Evolutionary conservation across 2,797 vertebrate species (phyloP), one percentile per base, ranked within the genome.

Genomic region (Harpagifer antarcticus): DNA sequence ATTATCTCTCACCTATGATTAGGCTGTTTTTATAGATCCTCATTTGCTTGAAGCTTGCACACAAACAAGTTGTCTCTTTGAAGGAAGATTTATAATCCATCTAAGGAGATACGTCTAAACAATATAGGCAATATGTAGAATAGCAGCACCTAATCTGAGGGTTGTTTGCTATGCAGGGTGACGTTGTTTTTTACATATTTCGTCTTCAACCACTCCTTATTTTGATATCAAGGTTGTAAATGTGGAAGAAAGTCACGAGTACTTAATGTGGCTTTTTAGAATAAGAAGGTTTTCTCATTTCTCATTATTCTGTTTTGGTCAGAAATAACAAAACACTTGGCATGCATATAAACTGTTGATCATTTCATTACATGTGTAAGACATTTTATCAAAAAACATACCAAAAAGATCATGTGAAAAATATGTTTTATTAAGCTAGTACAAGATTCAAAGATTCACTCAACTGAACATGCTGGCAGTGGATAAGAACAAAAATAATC

Each of bases 1-100:
- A 31, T 65, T 76, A 78, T 83, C 73, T 69, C 49, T 27, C 78
- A 72, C 48, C 17, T 64, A 47, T 31, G 19, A 49, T 40, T 14
- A 54, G 20, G 12, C 16, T 1, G 16, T 5, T 37, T 43, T 72
- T 56, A 27, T 16, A 2, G n/a, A 43, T 68, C 52, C n/a, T 60
- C 5, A 54, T 20, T 15, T 69, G 16, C 47, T 61, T 62, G 13
- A 50, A 58, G 19, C 20, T 20, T 64, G 20, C 19, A 33, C 10
- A 9, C 15, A 54, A 3, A 66, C 44, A 14, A 5, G 6, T 2
- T 45, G 23, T 15, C 3, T 58, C 4, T 40, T 17, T 58, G 12
- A 44, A 50, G 20, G 44, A 23, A 17, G 17, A 54, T 3, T 42
- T 31, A 5, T 69, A 16, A 55, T 12, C 14, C 9, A 15, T 61